Percentiles rank a stretch among this genome's conserved stretches.
Evolutionary conservation across 2,797 vertebrate species (phyloP).

Genomic region (Propithecus deckenii): DNA sequence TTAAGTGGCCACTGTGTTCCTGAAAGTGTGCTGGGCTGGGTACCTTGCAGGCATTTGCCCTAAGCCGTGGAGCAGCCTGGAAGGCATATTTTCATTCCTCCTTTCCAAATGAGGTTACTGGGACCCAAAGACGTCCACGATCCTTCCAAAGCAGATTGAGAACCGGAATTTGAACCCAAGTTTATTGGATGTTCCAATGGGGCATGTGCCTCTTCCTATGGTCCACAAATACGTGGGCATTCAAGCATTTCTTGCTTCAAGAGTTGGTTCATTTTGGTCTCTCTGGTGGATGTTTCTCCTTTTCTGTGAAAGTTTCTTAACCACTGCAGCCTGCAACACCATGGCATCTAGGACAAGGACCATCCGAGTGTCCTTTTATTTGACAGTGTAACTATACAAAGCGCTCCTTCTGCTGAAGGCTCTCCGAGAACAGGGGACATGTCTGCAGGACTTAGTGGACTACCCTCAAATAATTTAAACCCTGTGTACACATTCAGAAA

Average conservation of each 20-base stretch:
- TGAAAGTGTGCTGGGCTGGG: too few relatives aligned
- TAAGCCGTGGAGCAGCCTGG: accelerated
- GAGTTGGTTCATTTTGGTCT: background rate
- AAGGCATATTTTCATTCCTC: too few relatives aligned
- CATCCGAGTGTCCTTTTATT: accelerated
- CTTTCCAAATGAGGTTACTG: background rate
- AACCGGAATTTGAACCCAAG: background rate
- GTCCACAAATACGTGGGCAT: accelerated
- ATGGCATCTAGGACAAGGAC: background rate
- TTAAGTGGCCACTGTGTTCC: background rate
- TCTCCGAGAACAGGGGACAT: background rate
- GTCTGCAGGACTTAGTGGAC: accelerated
- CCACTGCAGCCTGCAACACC: background rate
- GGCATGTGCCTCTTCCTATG: background rate
- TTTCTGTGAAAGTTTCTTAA: background rate
- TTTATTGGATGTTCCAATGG: background rate
- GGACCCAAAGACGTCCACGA: too few relatives aligned
- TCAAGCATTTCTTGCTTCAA: background rate
- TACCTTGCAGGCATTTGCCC: background rate
- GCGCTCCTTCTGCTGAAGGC: background rate
- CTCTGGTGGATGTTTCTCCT: background rate
- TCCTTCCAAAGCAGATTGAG: background rate
- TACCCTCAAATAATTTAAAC: background rate
- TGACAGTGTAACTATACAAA: accelerated
- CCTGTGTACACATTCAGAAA: background rate